Percentiles rank a stretch among this genome's conserved stretches.
Conservation (phyloP, 2,888 invertebrate species). For the Lepidochrysops patricia region DNA sequence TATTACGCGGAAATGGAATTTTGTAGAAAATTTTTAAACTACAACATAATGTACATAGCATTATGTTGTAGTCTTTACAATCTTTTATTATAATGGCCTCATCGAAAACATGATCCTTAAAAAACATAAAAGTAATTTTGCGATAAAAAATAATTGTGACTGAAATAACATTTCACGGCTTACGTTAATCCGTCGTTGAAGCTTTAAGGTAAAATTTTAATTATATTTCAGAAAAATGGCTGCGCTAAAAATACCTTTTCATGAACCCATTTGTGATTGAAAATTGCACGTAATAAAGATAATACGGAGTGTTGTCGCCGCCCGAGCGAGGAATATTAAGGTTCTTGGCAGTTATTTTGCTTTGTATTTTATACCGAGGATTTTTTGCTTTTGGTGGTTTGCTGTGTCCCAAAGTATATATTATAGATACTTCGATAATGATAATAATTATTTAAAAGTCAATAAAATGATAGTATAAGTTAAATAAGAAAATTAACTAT, state of each 20-base stretch:
- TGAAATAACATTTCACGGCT: not conserved
- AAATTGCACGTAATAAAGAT: not conserved
- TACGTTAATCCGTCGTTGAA: not conserved
- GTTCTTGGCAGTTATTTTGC: not conserved
- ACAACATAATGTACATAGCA: too few species aligned
- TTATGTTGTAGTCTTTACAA: too few species aligned
- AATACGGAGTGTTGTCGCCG: not conserved
- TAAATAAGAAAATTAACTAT: too few species aligned
- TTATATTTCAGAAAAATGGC: not conserved
- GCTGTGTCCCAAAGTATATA: too few species aligned
- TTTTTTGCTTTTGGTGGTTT: too few species aligned
- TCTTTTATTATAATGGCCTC: too few species aligned
- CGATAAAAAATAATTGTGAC: slow-evolving; percentile 1
- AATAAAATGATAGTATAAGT: too few species aligned
- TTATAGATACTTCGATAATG: too few species aligned
- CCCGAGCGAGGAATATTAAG: not conserved
- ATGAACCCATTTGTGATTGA: not conserved
- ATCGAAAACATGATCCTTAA: not conserved
- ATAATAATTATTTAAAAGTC: too few species aligned
- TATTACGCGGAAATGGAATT: not conserved
- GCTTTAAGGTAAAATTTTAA: not conserved
- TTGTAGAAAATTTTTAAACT: not conserved
- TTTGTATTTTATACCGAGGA: not conserved
- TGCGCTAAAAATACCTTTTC: not conserved
- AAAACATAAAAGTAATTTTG: not conserved